These are phyloP conservation scores for Columbina picui DNA, from an alignment of 2,113 vertebrate species.

Conservation along the genomic window DNA sequence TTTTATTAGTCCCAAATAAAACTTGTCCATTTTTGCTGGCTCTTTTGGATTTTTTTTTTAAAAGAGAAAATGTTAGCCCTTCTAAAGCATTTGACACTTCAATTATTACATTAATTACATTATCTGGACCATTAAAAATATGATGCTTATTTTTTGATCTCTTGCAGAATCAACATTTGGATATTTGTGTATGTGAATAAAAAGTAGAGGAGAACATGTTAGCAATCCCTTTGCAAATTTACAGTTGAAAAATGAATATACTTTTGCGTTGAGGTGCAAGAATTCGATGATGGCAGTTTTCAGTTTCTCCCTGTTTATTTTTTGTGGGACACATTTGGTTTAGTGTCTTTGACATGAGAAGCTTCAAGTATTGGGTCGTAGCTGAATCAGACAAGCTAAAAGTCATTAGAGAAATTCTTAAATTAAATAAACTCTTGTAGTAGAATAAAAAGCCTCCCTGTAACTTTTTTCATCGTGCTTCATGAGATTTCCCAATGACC, in stretches of 20 bases:
- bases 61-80: neutral
- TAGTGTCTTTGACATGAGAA: neutral
- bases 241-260: neutral
- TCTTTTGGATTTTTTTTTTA: neutral
- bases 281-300: neutral
- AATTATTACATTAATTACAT: neutral
- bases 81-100: neutral
- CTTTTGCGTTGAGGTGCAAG: neutral
- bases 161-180: neutral
- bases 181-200: neutral
- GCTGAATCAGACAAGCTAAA: neutral
- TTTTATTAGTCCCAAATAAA: neutral
- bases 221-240: neutral
- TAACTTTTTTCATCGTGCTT: neutral
- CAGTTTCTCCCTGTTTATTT: neutral
- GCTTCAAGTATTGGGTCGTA: neutral
- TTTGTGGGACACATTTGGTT: neutral
- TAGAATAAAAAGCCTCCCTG: neutral
- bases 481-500: neutral
- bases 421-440: neutral
- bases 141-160: neutral
- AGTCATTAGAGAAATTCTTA: neutral
- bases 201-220: neutral
- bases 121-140: neutral
- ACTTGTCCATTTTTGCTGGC: fast-evolving